Base-by-base conservation (phyloP, 2,113 vertebrate genomes). In the Pelusios castaneus region DNA sequence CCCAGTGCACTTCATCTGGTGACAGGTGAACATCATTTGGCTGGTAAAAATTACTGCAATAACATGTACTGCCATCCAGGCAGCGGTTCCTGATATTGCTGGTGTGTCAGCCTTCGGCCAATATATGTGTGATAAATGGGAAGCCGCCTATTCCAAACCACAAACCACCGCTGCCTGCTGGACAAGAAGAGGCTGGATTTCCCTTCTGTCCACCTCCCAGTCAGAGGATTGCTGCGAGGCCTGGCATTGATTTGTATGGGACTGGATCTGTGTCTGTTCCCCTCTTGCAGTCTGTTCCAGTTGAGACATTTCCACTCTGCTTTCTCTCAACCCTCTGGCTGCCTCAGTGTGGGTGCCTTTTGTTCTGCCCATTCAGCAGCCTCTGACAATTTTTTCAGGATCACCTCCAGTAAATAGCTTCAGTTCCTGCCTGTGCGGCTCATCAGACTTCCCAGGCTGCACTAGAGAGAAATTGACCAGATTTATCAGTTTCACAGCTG, bases 11-110 rank as follows among this genome's bases (percentile, higher is more conserved):
- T 55, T 29, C 75, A 51, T 27, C 41, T 76, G 27, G 58, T 79
- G 12, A 1, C 6, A 19, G 13, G n/a, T 4, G 13, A 38, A 5
- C 3, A 0, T 27, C 55, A 38, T 0, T 0, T 27, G 1, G 34
- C 6, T 38, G 43, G 21, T 41, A 4, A 0, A 0, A 76, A 87
- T 54, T 86, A 76, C 6, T 84, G 89, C 63, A 4, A 3, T 29
- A 27, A 27, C 10, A 43, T 14, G 25, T 76, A 43, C 38, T 75
- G 41, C 41, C 41, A 5, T 24, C 22, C 70, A 84, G 67, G 52
- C 14, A 0, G 16, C 3, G n/a, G 10, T 27, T 67, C 5, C 0
- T 7, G 19, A 8, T 49, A 34, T 58, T 47, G 17, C 63, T 70
- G 29, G 11, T 25, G 56, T 47, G 55, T 56, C 43, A 11, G 7